Evolutionary conservation across 2,888 invertebrate genomes (phyloP), one percentile per base, ranked within the genome.

Genomic region (Acrobasis consociella): DNA sequence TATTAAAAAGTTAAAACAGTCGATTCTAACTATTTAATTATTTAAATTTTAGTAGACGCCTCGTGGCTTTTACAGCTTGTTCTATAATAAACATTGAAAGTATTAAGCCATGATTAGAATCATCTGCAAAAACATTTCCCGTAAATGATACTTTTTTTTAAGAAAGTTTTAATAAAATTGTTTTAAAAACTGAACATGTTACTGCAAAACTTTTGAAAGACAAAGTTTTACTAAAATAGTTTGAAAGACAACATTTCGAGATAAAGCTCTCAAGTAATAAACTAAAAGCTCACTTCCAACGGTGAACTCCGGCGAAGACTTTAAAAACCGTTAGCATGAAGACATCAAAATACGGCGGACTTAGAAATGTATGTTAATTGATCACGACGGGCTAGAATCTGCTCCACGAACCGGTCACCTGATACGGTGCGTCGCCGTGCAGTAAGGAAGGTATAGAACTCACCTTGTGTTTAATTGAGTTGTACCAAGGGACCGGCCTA

Each of bases 351-450:
- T 49, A 50, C 50, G 37, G 10, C 38, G 50, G 50, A 42, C 50
- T 31, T 50, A 59, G 42, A 60, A 60, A 60, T 52, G 60, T 60
- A 60, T 60, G 60, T 60, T 60, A 60, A 60, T 60, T 60, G 60
- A 60, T 60, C 59, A 50, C 49, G 49, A 38, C 59, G 49, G 37
- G 38, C 59, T 59, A 50, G 59, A 50, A 46, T 31, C 50, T 50
- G 38, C 53, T 53, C 17, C 17, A 17, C 49, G 51, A 16, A 53
- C 37, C 49, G 67, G 69, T 69, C 70, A 77, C 74, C 70, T 70
- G 75, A 77, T 76, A 80, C 73, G 73, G 80, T 83, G 83, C 84
- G 83, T 85, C 85, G 86, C 74, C 74, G 71, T 73, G 70, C 64
- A 31, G 37, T 72, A 46, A 66, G 10, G 11, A 46, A 2, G 46